Base-by-base conservation (phyloP, 2,113 vertebrate species). In the Otolemur garnettii region DNA sequence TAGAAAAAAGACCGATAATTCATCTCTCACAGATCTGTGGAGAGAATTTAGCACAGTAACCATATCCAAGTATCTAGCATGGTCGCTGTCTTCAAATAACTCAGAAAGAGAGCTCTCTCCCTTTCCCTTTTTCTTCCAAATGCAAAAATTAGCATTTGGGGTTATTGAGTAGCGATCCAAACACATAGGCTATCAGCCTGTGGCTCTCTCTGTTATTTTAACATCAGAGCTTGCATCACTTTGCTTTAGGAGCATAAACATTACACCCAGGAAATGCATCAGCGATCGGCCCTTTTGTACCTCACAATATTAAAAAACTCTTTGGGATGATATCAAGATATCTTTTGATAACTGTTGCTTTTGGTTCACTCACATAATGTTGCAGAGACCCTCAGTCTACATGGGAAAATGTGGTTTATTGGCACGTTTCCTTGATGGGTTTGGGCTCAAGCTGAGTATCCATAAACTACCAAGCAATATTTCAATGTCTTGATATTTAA, bases 301-400 rank as follows among this genome's bases (percentile, higher is more conserved):
- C 4, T 60, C 66, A 35, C 26, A 33, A 5, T 69, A 72, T 84
- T 71, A 84, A 90, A 86, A 93, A 79, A 59, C 12, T 86, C 74
- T 83, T 87, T 55, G 74, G 50, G 74, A 64, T 75, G 26, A 89
- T 38, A 95, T 33, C 26, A 77, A 87, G 68, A 4, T 66, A 68
- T 28, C 30, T 94, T 59, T 91, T 78, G 77, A 83, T 14, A 94
- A 50, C 38, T 24, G 28, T 72, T 89, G 89, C 38, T 60, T 87
- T 94, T 50, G 55, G 77, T 64, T 81, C 66, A 8, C 26, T 95
- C 64, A 60, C 18, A 26, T 45, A n/a, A 57, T 62, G 11, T 24
- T 50, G 17, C 4, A 11, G 33, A 92, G 26, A 84, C 15, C 28
- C 22, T 66, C 17, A 45, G 78, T 13, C 35, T 87, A n/a, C 21